Evolutionary conservation across 2,797 vertebrate species (phyloP), one percentile per base, ranked within the genome.

Genomic region (Dryobates pubescens): DNA sequence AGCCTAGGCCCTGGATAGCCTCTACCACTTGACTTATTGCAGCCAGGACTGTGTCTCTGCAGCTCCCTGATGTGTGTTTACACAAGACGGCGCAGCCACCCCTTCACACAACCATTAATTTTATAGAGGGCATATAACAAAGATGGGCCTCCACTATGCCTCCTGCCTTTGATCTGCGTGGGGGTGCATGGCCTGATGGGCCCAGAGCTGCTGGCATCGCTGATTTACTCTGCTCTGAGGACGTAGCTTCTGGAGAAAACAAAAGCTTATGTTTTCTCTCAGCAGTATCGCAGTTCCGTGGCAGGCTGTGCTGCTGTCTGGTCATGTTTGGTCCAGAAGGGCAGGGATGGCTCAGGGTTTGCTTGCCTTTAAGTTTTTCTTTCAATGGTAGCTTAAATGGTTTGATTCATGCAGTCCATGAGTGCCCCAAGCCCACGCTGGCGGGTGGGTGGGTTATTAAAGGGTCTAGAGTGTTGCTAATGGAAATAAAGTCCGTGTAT

Each of bases 121-220:
- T 96, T 94, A 93, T 89, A 86, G 88, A 79, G 84, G 78, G 47
- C 74, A 73, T 63, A 30, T 90, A 93, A 79, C 27, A 51, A 91
- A 93, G 75, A 91, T 45, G 79, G 73, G 84, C 80, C 79, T 91
- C 79, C 74, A 71, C 1, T 67, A 20, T 17, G 79, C 30, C 76
- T 95, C 14, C 67, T 14, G 77, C 67, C 93, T 97, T 96, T 97
- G 94, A 96, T 96, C 91, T 91, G 63, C 16, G 32, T 88, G 94
- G 87, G 89, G 86, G 79, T 73, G 86, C 2, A 0, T 51, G 72
- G 86, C 71, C 84, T 76, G 81, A 83, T 74, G 84, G 86, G 65
- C 71, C 81, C 67, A 29, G 87, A 68, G 71, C 91, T 79, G 72
- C 90, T 1, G 3, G 73, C 88, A 18, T 34, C 4, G 56, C 85